Percentiles rank a stretch among this genome's conserved stretches.
phyloP scores from a whole-genome alignment of 2,797 vertebrate species.

The Picus viridis region DNA sequence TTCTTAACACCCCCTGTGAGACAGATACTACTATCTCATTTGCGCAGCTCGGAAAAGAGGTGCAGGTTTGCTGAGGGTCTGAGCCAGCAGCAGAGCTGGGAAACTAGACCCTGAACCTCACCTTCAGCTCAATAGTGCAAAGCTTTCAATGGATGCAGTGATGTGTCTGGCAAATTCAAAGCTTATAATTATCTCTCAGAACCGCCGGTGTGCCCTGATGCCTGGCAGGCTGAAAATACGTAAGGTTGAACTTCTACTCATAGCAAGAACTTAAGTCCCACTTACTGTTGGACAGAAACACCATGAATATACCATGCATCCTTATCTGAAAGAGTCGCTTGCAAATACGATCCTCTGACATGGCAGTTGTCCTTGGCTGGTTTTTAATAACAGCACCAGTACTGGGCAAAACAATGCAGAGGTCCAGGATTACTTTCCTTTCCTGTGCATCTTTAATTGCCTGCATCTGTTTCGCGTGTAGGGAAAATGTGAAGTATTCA shows the following conservation, averaged over 20 bases:
- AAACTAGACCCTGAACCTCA: background rate
- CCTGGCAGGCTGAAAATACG: background rate
- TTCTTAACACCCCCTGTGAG: conserved; percentile 54
- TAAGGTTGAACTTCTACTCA: background rate
- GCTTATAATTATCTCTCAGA: background rate
- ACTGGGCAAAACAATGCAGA: background rate
- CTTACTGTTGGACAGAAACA: background rate
- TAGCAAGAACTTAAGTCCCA: background rate
- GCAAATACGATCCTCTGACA: background rate
- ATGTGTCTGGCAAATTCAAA: background rate
- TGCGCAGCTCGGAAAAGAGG: background rate
- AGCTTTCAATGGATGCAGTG: background rate
- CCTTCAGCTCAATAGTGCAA: background rate
- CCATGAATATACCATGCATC: background rate
- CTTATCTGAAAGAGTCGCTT: background rate
- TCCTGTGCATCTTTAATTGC: background rate
- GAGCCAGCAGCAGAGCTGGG: background rate
- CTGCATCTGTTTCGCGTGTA: background rate
- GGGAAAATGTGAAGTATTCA: background rate
- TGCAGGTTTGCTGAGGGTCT: background rate
- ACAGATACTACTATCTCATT: conserved; percentile 52
- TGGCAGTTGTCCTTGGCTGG: accelerated
- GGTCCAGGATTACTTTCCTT: background rate
- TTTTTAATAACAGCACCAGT: background rate
- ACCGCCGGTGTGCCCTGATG: background rate